Percentiles rank a stretch among this genome's conserved stretches.
Evolutionary conservation across 1,140 invertebrate species (phyloP).

Genomic region (Schlechtendalia chinensis): DNA sequence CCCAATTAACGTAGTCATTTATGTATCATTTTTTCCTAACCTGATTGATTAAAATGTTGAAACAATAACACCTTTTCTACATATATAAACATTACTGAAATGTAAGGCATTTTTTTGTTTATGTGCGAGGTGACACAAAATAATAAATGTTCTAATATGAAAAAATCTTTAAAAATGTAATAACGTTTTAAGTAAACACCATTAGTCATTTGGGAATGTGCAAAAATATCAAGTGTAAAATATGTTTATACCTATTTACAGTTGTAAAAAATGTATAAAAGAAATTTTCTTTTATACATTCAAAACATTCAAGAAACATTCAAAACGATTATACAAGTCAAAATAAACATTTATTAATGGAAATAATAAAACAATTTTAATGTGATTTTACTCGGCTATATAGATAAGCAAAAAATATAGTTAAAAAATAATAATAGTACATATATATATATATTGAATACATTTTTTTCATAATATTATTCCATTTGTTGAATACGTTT

Average conservation of each 20-base stretch:
- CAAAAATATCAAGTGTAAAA: not conserved
- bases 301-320: too few relatives aligned
- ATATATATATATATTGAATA: not conserved
- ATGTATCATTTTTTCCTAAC: not conserved
- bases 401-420: not conserved
- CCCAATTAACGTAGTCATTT: not conserved
- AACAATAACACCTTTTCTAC: too few relatives aligned
- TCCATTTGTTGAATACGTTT: not conserved
- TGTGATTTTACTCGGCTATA: not conserved
- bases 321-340: not conserved
- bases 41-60: not conserved
- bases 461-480: too few relatives aligned
- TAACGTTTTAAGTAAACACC: not conserved
- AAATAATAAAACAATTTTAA: not conserved
- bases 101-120: not conserved
- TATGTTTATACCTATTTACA: not conserved
- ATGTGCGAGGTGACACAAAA: not conserved
- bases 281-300: too few relatives aligned
- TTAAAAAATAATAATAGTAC: not conserved
- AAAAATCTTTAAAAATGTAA: conserved; percentile 4
- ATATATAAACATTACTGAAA: not conserved
- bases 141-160: not conserved
- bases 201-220: not conserved
- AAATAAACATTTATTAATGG: conserved; percentile 20
- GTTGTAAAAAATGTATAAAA: not conserved